Conservation (phyloP, 2,797 vertebrate genomes). For the Phrynocephalus guinanensis region DNA sequence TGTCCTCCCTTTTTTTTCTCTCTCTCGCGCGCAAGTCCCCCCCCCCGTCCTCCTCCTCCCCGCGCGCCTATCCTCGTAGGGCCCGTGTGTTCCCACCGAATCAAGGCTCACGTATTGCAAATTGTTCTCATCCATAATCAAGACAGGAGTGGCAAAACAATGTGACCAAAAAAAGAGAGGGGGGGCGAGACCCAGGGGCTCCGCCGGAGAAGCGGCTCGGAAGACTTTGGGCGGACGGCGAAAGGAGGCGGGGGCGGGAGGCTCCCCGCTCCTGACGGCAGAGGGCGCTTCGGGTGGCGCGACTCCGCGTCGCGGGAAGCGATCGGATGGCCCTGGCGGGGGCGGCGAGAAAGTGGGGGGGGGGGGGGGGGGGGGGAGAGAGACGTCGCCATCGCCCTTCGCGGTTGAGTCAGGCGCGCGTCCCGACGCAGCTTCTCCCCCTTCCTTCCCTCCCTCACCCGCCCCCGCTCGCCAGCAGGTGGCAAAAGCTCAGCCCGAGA, state of each 20-base stretch:
- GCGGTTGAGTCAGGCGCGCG: accelerated
- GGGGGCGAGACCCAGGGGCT: constrained; percentile 8
- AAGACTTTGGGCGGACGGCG: not conserved
- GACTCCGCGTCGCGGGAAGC: not conserved
- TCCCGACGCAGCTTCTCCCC: not conserved
- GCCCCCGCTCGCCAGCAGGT: not conserved
- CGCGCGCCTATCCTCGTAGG: not conserved
- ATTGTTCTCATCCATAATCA: constrained; percentile 58
- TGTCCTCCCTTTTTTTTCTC: not conserved
- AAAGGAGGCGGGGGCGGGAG: not conserved
- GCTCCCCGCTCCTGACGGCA: too few relatives aligned
- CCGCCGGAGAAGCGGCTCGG: not conserved
- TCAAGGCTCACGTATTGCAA: constrained; percentile 20
- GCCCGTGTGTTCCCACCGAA: constrained; percentile 31
- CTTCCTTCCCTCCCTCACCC: not conserved
- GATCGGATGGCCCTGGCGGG: not conserved
- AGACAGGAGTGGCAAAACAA: constrained; percentile 32
- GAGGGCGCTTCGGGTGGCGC: not conserved
- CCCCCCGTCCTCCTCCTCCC: not conserved
- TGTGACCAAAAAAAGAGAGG: not conserved
- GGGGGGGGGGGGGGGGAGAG: too few relatives aligned
- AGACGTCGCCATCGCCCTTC: constrained; percentile 18
- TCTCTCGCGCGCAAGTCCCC: not conserved
- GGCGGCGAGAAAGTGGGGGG: not conserved
- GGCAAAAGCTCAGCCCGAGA: not conserved